Base-by-base conservation (phyloP, 2,888 invertebrate species). In the Acanthococcus lagerstroemiae region DNA sequence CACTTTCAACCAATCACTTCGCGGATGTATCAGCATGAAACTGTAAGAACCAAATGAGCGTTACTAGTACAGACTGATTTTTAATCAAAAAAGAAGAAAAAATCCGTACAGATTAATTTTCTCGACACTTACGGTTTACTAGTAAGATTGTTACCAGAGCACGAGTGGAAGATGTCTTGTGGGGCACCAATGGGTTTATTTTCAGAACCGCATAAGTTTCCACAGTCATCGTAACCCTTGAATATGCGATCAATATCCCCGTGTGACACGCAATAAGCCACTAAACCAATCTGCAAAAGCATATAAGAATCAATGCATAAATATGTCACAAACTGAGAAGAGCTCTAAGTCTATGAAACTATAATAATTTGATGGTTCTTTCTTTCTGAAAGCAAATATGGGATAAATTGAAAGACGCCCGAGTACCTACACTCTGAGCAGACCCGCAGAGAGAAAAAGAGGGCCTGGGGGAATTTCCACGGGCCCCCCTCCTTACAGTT, bases 191-290 rank as follows among this genome's bases (percentile, higher is more conserved):
- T 27, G 4, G 21, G 1, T 19, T 15, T 26, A 70, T 80, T 82
- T 55, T 76, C 74, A 55, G 75, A 75, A 1, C 84, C 84, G 72
- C 86, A 86, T n/a, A 84, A 76, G 72, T 84, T 82, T 3, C 81
- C 84, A 71, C 83, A 83, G 70, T 81, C 79, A 72, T 86, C 85
- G 71, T 82, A 82, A 7, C 85, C 85, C 71, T 82, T 79, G 48
- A 83, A 74, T 22, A 84, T 75, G 19, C 84, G 77, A 70, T 78
- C 78, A 26, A 83, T 77, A 72, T 84, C 81, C 0, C 84, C 83
- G 69, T 81, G 75, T 46, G 71, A 71, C 63, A 80, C 69, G 72
- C 82, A 79, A 69, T 78, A 78, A 1, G 73, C 75, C 69, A 80
- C 71, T 52, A 77, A 72, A 22, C 70, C 74, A 65, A 76, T 69